Percentiles rank a stretch among this genome's conserved stretches.
These are phyloP conservation scores for Eilema griseolum DNA, from an alignment of 2,888 invertebrate species.

Conservation along the genomic window DNA sequence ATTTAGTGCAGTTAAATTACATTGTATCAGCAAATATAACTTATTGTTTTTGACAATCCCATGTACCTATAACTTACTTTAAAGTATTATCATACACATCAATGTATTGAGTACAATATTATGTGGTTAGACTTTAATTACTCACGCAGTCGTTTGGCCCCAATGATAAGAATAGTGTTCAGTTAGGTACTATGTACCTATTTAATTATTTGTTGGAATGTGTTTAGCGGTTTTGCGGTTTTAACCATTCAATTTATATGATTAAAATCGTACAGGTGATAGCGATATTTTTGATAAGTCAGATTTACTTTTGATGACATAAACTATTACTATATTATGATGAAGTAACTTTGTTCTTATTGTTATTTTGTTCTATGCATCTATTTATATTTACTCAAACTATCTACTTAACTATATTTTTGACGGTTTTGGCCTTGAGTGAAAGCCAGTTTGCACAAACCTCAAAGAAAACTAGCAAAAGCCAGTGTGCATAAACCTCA, in stretches of 20 bases:
- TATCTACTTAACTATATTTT: not conserved
- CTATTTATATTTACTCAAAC: not conserved
- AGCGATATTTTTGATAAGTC: constrained; percentile 48
- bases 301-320: constrained; percentile 38
- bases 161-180: not conserved
- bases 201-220: constrained; percentile 20
- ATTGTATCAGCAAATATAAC: not conserved
- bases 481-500: not conserved
- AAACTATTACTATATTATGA: constrained; percentile 23
- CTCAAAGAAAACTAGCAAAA: not conserved
- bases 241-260: constrained; percentile 21
- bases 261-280: constrained; percentile 34
- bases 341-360: constrained; percentile 22
- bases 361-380: constrained; percentile 28
- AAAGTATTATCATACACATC: not conserved
- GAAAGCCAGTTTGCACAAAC: not conserved
- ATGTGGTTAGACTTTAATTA: not conserved
- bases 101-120: not conserved
- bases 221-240: constrained; percentile 27
- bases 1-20: not conserved
- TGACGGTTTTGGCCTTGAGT: no score
- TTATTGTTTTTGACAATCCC: no score
- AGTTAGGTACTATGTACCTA: not conserved
- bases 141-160: not conserved
- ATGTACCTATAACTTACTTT: not conserved